Base-by-base conservation (phyloP, 2,888 invertebrate species). In the Eristalis arbustorum region DNA sequence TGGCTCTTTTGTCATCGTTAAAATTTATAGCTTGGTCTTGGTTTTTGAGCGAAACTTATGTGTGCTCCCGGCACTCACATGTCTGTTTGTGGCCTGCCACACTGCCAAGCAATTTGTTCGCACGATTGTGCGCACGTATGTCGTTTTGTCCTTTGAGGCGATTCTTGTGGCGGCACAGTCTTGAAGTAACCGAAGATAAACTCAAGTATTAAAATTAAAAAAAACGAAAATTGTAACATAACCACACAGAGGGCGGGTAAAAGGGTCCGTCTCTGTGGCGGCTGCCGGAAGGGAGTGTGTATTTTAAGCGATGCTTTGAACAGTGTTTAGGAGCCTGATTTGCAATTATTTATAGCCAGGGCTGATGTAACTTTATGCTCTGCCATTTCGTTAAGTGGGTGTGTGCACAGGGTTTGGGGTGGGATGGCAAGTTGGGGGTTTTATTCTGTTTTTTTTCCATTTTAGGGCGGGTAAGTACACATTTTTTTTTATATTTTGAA, bases 401-500 rank as follows among this genome's bases (percentile, higher is more conserved):
- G 28, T 69, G 37, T 37, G 8, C n/a, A 42, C n/a, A 56, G 8
- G 49, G 8, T 6, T 4, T 22, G 34, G 31, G 62, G 11, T 37
- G 34, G 18, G 18, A 18, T 22, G 61, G 14, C n/a, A n/a, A n/a
- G n/a, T 13, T 61, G 42, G 23, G 11, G 14, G 49, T 18, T 61
- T 34, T 22, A 68, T 42, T 22, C 49, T 4, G 49, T 13, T 61
- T 34, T 28, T 68, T 59, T 22, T 37, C 3, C n/a, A n/a, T 73
- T 71, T 37, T 74, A 87, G 82, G 49, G 10, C 62, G 28, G 82
- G 85, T 87, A 78, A 87, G 85, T 87, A 82, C 76, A 42, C 42
- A 59, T 31, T 37, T 42, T 59, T 42, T 68, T 18, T 6, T 42
- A 18, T n/a, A 23, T 28, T 4, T 18, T 62, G 42, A 25, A 25